Evolutionary conservation across 2,888 invertebrate genomes (phyloP).

Genomic region (Andrena bucephala): DNA sequence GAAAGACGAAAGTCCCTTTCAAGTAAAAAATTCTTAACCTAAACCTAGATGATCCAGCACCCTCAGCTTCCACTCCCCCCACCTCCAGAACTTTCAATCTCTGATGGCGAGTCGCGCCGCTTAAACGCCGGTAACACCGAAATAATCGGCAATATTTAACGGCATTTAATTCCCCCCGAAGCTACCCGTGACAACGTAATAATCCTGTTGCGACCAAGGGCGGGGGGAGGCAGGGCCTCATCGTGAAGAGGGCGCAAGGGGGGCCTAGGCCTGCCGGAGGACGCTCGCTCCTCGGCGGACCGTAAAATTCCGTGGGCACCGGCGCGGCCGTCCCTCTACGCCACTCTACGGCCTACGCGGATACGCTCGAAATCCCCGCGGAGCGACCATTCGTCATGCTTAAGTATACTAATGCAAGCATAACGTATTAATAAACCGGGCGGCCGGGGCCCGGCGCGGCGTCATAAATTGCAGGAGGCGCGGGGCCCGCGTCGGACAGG

Average conservation of each 20-base stretch:
- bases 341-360: not conserved
- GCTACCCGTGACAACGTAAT: conserved; percentile 65
- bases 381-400: conserved; percentile 83
- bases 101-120: conserved; percentile 28
- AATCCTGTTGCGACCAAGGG: conserved; percentile 46
- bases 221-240: not conserved
- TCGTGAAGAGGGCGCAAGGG: not conserved
- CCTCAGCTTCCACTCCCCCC: not conserved
- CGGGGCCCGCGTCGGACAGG: conserved; percentile 64
- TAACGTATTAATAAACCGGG: conserved; percentile 84
- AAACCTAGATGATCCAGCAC: not conserved
- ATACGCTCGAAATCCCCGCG: conserved; percentile 76
- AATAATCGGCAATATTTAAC: conserved; percentile 66
- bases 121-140: conserved; percentile 60
- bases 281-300: conserved; percentile 55
- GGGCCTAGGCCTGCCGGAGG: conserved; percentile 12
- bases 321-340: conserved; percentile 28
- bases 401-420: conserved; percentile 84
- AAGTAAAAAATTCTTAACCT: not conserved
- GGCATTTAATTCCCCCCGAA: conserved; percentile 56
- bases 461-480: conserved; percentile 77
- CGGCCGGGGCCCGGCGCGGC: conserved; percentile 68
- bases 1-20: too few species aligned
- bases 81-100: conserved; percentile 52
- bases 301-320: conserved; percentile 63